Evolutionary conservation across 2,888 invertebrate genomes (phyloP).

Genomic region (Rosalia funebris): DNA sequence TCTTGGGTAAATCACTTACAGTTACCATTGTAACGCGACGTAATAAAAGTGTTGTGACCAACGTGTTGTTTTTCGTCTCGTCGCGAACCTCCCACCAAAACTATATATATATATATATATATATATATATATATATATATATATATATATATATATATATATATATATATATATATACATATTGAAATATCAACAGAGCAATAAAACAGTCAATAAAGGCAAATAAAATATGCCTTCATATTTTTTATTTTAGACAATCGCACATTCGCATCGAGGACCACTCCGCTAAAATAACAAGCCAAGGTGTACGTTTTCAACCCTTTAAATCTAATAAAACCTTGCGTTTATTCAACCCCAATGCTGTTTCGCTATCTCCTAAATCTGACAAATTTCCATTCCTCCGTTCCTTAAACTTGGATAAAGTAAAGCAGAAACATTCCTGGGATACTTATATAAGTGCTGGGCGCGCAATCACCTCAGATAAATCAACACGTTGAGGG

Average conservation of each 20-base stretch:
- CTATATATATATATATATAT: too few species aligned
- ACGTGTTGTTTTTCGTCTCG: too few species aligned
- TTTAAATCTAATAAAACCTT: slow-evolving; percentile 45
- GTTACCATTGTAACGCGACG: too few species aligned
- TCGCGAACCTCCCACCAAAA: too few species aligned
- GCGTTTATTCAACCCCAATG: slow-evolving; percentile 32
- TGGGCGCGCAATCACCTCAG: slow-evolving; percentile 39
- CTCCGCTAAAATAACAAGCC: slow-evolving; percentile 7
- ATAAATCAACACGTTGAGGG: slow-evolving; percentile 35
- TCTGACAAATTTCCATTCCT: slow-evolving; percentile 25
- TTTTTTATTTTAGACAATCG: background rate
- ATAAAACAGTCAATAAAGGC: too few species aligned
- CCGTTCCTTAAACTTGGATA: slow-evolving; percentile 24
- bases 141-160: too few species aligned
- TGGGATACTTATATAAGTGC: slow-evolving; percentile 34
- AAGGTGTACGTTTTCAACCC: slow-evolving; percentile 35
- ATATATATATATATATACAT: too few species aligned
- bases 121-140: too few species aligned
- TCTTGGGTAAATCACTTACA: too few species aligned
- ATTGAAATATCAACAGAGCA: too few species aligned
- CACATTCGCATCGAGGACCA: background rate
- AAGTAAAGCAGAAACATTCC: slow-evolving; percentile 23
- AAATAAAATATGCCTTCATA: background rate
- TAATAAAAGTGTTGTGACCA: too few species aligned
- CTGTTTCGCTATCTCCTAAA: slow-evolving; percentile 22